Conservation (phyloP, 1,140 invertebrate species). For the Ceratosolen solmsi region DNA sequence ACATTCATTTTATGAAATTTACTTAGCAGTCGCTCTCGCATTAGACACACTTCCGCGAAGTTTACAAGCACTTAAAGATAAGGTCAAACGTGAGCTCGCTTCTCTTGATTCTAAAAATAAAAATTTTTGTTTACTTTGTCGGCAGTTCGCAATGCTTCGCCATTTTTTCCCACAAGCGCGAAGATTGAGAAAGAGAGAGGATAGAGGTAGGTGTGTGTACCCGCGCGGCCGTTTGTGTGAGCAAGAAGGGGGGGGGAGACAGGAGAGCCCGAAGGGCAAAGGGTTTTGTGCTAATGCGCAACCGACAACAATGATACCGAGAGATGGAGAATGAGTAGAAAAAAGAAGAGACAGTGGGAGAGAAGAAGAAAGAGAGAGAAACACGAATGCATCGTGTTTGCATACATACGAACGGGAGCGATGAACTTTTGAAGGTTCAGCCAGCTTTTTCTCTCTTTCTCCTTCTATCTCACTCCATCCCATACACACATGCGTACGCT, state of each 20-base stretch:
- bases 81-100: not conserved
- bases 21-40: not conserved
- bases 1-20: not conserved
- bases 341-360: not conserved
- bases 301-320: conserved; percentile 62
- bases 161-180: conserved; percentile 54
- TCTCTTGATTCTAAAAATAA: conserved; percentile 14
- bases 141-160: conserved; percentile 10
- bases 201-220: no score
- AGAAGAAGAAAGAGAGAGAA: conserved; percentile 51
- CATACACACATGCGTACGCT: conserved; percentile 4
- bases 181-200: conserved; percentile 9
- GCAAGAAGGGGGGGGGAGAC: conserved; percentile 36
- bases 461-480: conserved; percentile 42
- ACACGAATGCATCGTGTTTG: conserved; percentile 59
- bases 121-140: conserved; percentile 24
- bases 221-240: not conserved
- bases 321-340: conserved; percentile 22
- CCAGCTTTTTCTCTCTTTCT: conserved; percentile 53
- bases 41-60: conserved; percentile 21
- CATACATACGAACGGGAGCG: conserved; percentile 63
- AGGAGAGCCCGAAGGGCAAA: conserved; percentile 55
- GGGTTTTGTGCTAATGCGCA: conserved; percentile 57
- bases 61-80: conserved; percentile 15
- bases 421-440: conserved; percentile 63